These are phyloP conservation scores for Sinocyclocheilus maitianheensis DNA, from an alignment of 2,113 vertebrate species.

Conservation along the genomic window DNA sequence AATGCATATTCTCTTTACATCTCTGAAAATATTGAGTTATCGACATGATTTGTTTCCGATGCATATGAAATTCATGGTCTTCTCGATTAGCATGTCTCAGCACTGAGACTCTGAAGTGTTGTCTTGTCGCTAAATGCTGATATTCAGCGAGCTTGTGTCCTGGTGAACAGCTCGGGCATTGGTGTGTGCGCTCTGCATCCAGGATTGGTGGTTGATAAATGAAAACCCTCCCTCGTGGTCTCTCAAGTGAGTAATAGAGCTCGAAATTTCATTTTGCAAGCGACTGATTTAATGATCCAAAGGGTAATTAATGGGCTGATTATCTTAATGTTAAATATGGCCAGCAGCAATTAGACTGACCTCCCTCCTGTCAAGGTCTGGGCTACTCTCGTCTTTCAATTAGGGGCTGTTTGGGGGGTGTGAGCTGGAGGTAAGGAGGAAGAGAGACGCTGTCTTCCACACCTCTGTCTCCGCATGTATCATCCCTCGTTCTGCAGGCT, in stretches of 20 bases:
- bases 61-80: not conserved
- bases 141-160: not conserved
- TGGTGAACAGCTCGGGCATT: slow-evolving; percentile 2
- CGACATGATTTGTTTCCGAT: not conserved
- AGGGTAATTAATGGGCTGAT: slow-evolving; percentile 99
- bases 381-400: slow-evolving; percentile 92
- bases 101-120: not conserved
- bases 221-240: slow-evolving; percentile 92
- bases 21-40: not conserved
- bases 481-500: slow-evolving; percentile 48
- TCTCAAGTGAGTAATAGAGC: slow-evolving; percentile 99
- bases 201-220: slow-evolving; percentile 88
- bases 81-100: not conserved
- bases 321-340: slow-evolving; percentile 99
- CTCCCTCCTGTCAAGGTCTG: slow-evolving; percentile 99
- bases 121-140: slow-evolving; percentile 1
- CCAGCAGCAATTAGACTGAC: slow-evolving; percentile 99
- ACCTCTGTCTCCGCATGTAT: slow-evolving; percentile 53
- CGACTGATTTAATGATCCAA: slow-evolving; percentile 99
- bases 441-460: slow-evolving; percentile 55
- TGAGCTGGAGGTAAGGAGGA: not conserved
- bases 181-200: slow-evolving; percentile 77
- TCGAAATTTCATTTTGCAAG: slow-evolving; percentile 99
- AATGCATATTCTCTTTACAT: not conserved
- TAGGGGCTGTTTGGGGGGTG: slow-evolving; percentile 83